Evolutionary conservation across 1,140 invertebrate genomes (phyloP), one percentile per base, ranked within the genome.

Genomic region (Rhagoletis zephyria): DNA sequence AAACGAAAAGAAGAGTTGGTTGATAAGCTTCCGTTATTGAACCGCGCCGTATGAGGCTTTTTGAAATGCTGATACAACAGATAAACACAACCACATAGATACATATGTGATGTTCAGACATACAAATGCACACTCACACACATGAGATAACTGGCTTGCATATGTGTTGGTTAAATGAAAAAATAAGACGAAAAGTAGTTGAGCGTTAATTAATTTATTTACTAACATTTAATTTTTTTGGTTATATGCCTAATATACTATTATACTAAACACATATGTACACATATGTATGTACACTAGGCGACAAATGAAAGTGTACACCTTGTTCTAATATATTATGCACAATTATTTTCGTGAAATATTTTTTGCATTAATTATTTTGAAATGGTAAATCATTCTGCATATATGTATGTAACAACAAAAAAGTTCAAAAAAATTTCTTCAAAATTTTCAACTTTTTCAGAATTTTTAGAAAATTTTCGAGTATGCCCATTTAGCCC

Each of bases 161-260:
- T 81, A 19, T 19, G 7, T 81, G 74, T 12, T 81, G 7, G 74
- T 81, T 81, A n/a, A 40, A 74, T 81, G 51, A 9, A 42, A 16
- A 59, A 56, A 30, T 56, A 7, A 56, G 74, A 10, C 45, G 5
- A 19, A 81, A 6, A 19, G 10, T 59, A 4, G 51, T 81, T 59
- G 42, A 19, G 48, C 16, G 48, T 81, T 81, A 56, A 81, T 81
- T 56, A 56, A 48, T 48, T 14, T 7, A 81, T 81, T 30, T 74
- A 42, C 42, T 74, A 81, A 56, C 56, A 14, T 16, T 48, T 81
- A 16, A 81, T 51, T 5, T 74, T 48, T 45, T 16, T 74, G 40
- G 14, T 30, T 81, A 16, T 81, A n/a, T 74, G 74, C n/a, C 74
- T 56, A 16, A 19, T 74, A 19, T 30, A 14, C 4, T 14, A 4